These are phyloP conservation scores for Stegodyphus mimosarum DNA, from an alignment of 1,140 invertebrate species.

Conservation along the genomic window DNA sequence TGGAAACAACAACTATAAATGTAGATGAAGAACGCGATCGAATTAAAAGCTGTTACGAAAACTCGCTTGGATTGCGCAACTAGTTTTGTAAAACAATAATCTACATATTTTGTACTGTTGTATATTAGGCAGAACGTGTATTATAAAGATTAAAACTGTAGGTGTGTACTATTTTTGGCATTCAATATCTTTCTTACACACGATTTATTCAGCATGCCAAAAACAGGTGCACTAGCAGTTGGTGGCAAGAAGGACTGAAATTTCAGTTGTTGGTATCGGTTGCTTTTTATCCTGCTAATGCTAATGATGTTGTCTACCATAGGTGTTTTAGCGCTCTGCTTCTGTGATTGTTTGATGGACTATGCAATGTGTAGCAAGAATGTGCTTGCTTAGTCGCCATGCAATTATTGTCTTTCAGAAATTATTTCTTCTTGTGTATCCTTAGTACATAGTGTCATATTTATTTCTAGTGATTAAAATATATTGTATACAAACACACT, in stretches of 20 bases:
- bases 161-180: constrained; percentile 48
- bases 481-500: constrained; percentile 61
- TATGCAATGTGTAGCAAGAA: constrained; percentile 56
- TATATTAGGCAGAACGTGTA: constrained; percentile 42
- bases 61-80: constrained; percentile 45
- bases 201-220: constrained; percentile 16
- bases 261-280: constrained; percentile 56
- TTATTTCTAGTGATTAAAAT: constrained; percentile 60
- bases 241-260: constrained; percentile 21
- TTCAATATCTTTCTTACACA: constrained; percentile 19
- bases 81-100: constrained; percentile 58
- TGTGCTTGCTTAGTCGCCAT: constrained; percentile 60
- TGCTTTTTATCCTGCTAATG: constrained; percentile 56
- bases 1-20: constrained; percentile 29
- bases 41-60: constrained; percentile 43
- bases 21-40: constrained; percentile 37
- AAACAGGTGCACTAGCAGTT: constrained; percentile 22
- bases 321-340: constrained; percentile 57
- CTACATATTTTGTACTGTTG: constrained; percentile 58
- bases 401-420: constrained; percentile 59
- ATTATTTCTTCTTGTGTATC: constrained; percentile 60
- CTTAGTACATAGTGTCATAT: constrained; percentile 59
- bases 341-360: constrained; percentile 60
- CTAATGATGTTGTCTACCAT: constrained; percentile 41
- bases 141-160: constrained; percentile 43